Evolutionary conservation across 2,888 invertebrate genomes (phyloP).

Genomic region (Heteromyza rotundicornis): DNA sequence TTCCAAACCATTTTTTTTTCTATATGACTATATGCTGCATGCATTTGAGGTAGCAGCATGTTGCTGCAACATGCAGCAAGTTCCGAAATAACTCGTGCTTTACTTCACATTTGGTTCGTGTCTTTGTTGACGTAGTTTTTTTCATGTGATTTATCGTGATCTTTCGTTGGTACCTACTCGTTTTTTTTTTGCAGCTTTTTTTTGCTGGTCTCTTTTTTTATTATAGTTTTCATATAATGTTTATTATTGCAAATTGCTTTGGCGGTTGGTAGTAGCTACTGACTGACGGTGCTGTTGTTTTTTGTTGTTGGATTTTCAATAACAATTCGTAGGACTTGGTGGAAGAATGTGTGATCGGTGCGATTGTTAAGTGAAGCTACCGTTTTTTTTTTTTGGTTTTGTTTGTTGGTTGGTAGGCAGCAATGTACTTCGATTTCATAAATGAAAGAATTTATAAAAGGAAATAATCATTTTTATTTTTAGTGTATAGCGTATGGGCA

Average conservation of each 20-base stretch:
- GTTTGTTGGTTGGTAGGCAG: background rate
- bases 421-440: background rate
- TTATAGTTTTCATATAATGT: conserved; percentile 41
- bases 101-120: conserved; percentile 7
- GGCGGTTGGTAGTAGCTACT: conserved; percentile 52
- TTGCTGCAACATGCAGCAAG: conserved; percentile 16
- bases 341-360: background rate
- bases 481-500: no score
- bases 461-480: no score
- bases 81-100: conserved; percentile 21
- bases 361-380: background rate
- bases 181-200: conserved; percentile 20
- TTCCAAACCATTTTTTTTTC: conserved; percentile 8
- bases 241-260: conserved; percentile 55
- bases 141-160: conserved; percentile 51
- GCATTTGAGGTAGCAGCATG: conserved; percentile 5
- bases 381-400: no score
- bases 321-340: background rate
- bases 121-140: conserved; percentile 2
- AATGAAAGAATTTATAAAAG: no score
- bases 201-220: conserved; percentile 21
- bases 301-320: background rate
- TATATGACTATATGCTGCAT: background rate
- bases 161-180: conserved; percentile 33
- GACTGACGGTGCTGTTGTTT: background rate